Percentiles rank a stretch among this genome's conserved stretches.
phyloP scores from a whole-genome alignment of 2,797 vertebrate species.

The Eulemur coronatus region DNA sequence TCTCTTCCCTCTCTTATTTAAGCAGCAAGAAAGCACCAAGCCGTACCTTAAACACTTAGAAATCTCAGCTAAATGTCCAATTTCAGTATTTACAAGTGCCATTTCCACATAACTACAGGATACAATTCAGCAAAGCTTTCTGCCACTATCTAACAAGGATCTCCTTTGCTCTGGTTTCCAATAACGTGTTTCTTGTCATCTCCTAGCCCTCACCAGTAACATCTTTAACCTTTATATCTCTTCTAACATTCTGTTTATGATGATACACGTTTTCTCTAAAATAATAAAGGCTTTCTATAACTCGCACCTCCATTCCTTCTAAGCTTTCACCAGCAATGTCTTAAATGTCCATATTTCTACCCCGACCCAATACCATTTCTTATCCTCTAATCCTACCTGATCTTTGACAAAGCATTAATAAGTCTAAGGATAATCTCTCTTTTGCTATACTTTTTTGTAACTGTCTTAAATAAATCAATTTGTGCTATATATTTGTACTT shows the following conservation, averaged over 20 bases:
- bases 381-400: constrained; percentile 84
- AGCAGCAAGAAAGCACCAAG: background rate
- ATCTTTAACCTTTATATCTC: background rate
- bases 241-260: background rate
- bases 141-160: background rate
- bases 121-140: background rate
- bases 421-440: constrained; percentile 95
- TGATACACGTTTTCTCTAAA: background rate
- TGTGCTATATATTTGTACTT: constrained; percentile 99
- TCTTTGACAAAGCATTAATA: constrained; percentile 90
- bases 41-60: background rate
- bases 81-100: background rate
- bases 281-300: background rate
- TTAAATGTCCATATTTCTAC: background rate
- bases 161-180: background rate
- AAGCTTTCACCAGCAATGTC: background rate
- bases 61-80: too few species aligned
- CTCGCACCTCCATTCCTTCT: background rate
- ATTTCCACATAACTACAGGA: background rate
- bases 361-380: constrained; percentile 80
- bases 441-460: constrained; percentile 99
- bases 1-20: background rate
- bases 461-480: constrained; percentile 99
- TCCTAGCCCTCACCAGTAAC: background rate
- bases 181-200: background rate